These are phyloP conservation scores for Dendrolimus pini DNA, from an alignment of 2,888 invertebrate species.

Conservation along the genomic window DNA sequence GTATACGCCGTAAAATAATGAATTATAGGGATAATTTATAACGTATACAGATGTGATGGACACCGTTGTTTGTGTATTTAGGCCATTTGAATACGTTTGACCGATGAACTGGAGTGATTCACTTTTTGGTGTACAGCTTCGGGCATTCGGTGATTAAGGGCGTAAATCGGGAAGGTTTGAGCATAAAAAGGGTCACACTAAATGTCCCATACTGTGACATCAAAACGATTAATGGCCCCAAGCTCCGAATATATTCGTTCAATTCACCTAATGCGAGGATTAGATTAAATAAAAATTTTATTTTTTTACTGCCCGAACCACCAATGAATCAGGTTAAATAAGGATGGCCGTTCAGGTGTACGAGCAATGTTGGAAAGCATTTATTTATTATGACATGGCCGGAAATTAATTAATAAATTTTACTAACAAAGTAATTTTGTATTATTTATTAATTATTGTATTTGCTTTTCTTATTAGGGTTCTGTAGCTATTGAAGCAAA, in stretches of 20 bases:
- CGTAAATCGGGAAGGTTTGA: conserved; percentile 52
- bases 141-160: conserved; percentile 55
- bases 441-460: too few species aligned
- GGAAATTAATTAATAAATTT: too few species aligned
- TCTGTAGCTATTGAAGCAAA: too few species aligned
- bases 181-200: conserved; percentile 73
- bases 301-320: conserved; percentile 21
- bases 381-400: too few species aligned
- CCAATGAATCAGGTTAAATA: conserved; percentile 1
- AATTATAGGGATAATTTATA: background rate
- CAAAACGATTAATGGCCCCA: conserved; percentile 70
- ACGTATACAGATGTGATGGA: conserved; percentile 8
- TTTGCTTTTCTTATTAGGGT: too few species aligned
- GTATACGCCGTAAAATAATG: background rate
- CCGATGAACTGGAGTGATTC: conserved; percentile 6
- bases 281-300: conserved; percentile 49
- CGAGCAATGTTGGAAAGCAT: too few species aligned
- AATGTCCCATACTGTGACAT: conserved; percentile 74
- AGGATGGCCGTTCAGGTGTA: too few species aligned
- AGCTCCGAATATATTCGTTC: conserved; percentile 61
- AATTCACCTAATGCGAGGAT: conserved; percentile 53
- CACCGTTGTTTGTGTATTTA: conserved; percentile 23
- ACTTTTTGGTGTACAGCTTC: conserved; percentile 41
- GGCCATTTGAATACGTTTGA: conserved; percentile 38
- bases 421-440: too few species aligned